Evolutionary conservation across 2,888 invertebrate genomes (phyloP).

Genomic region (Phytoseiulus persimilis): DNA sequence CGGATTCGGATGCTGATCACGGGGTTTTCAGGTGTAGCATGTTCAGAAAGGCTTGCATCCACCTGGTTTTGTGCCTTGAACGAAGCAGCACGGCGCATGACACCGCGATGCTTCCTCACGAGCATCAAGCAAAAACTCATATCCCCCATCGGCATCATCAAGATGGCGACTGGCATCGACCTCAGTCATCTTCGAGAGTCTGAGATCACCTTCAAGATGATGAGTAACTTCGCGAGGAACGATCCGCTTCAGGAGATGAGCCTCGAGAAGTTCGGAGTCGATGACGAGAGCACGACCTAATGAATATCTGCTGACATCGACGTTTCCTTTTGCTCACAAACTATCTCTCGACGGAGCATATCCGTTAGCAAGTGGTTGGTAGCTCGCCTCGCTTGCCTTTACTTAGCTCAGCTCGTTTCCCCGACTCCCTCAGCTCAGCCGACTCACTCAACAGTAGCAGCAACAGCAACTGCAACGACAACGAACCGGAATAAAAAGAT

Average conservation of each 20-base stretch:
- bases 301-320: neutral
- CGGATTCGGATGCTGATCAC: too few relatives aligned
- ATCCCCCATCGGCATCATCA: too few relatives aligned
- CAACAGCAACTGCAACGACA: neutral
- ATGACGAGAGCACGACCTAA: neutral
- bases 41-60: too few relatives aligned
- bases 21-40: too few relatives aligned
- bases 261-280: neutral
- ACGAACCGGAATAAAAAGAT: slow-evolving; percentile 13
- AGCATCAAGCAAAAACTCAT: too few relatives aligned
- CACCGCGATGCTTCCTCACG: too few relatives aligned
- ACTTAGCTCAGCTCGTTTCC: neutral
- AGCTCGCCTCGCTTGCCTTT: neutral
- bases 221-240: neutral
- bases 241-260: neutral
- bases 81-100: too few relatives aligned
- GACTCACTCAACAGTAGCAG: neutral
- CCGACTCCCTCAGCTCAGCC: neutral
- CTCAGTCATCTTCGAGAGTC: too few relatives aligned
- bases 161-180: neutral
- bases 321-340: neutral
- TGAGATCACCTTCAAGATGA: neutral
- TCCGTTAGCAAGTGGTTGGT: neutral
- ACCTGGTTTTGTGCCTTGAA: too few relatives aligned
- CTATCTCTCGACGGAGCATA: neutral